Conservation (phyloP, 2,797 vertebrate species). For the Diplodus puntazzo region DNA sequence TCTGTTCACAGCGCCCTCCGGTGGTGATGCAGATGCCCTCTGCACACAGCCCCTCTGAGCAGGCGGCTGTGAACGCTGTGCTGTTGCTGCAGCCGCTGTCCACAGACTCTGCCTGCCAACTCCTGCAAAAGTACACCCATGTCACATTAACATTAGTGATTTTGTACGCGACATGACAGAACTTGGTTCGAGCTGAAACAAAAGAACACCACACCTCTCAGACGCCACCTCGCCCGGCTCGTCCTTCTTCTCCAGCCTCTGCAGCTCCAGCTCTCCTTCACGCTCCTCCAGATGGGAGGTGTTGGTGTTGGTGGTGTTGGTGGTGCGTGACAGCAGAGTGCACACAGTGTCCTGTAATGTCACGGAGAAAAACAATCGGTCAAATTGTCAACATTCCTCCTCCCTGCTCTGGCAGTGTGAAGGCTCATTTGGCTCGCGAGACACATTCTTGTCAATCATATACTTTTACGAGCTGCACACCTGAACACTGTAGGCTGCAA, state of each 20-base stretch:
- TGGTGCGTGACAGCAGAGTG: conserved; percentile 85
- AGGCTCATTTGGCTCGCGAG: conserved; percentile 7
- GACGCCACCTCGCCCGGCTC: conserved; percentile 89
- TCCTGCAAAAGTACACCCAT: conserved; percentile 81
- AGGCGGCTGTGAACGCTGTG: conserved; percentile 87
- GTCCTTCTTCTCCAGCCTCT: conserved; percentile 89
- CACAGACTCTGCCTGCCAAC: conserved; percentile 96
- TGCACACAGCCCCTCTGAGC: conserved; percentile 86
- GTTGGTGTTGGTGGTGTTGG: conserved; percentile 64
- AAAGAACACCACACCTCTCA: conserved; percentile 85
- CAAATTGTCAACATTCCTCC: conserved; percentile 2
- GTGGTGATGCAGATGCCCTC: conserved; percentile 85
- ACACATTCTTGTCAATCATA: conserved; percentile 42
- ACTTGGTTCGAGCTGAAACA: background rate
- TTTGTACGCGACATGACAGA: background rate
- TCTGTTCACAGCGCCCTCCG: conserved; percentile 84
- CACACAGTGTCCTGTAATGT: conserved; percentile 85
- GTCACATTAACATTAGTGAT: background rate
- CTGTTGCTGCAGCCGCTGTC: conserved; percentile 97
- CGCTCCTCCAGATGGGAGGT: conserved; percentile 87
- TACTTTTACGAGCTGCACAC: conserved; percentile 2
- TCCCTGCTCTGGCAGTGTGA: background rate
- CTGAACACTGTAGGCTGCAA: conserved; percentile 1
- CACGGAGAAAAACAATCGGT: conserved; percentile 25
- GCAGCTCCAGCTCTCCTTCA: conserved; percentile 86